Percentiles rank a stretch among this genome's conserved stretches.
Evolutionary conservation across 2,797 vertebrate species (phyloP).

Genomic region (Ataeniobius toweri): DNA sequence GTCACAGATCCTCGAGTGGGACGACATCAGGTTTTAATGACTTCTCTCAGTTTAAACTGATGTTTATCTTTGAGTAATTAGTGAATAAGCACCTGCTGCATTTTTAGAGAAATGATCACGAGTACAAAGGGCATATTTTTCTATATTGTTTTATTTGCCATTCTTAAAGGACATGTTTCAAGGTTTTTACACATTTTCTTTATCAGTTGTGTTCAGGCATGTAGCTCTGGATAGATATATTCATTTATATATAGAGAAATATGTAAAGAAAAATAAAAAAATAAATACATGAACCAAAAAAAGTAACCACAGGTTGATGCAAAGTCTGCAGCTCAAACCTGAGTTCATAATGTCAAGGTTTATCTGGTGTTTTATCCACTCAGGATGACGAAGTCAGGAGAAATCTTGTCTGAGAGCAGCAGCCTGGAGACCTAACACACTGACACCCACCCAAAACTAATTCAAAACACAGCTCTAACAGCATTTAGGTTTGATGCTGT

Average conservation of each 20-base stretch:
- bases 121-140: not conserved
- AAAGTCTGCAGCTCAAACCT: not conserved
- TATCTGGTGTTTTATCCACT: not conserved
- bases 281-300: not conserved
- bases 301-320: not conserved
- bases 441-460: not conserved
- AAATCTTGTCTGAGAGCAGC: not conserved
- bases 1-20: constrained; percentile 8
- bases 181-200: not conserved
- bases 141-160: not conserved
- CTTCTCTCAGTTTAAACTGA: constrained; percentile 17
- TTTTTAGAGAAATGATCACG: constrained; percentile 7
- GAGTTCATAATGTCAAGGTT: not conserved
- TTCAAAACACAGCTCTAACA: too few relatives aligned
- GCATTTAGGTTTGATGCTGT: too few relatives aligned
- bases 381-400: not conserved
- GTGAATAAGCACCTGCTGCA: not conserved
- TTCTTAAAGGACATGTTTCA: not conserved
- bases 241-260: not conserved
- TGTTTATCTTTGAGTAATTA: not conserved
- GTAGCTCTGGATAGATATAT: not conserved
- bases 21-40: constrained; percentile 27
- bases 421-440: not conserved
- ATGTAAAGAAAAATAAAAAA: not conserved
- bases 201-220: not conserved